Evolutionary conservation across 1,140 invertebrate species (phyloP).

Genomic region (Samia ricini): DNA sequence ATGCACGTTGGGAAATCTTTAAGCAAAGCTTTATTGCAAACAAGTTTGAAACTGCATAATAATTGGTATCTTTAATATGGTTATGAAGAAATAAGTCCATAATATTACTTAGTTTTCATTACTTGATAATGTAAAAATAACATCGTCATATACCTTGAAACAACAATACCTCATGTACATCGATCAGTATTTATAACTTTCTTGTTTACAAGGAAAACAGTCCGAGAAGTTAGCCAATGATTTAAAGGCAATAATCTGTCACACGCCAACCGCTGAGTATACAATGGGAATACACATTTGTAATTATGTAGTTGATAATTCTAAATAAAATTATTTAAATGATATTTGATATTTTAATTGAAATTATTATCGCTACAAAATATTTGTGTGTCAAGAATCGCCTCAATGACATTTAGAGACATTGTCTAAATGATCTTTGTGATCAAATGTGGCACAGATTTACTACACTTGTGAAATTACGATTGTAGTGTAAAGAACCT

Average conservation of each 20-base stretch:
- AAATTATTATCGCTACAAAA: too few species aligned
- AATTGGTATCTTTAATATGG: too few species aligned
- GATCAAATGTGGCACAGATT: too few species aligned
- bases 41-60: too few species aligned
- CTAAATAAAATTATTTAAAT: background rate
- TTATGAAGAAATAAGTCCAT: background rate
- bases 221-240: constrained; percentile 3
- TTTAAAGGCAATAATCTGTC: constrained; percentile 9
- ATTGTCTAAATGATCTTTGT: too few species aligned
- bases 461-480: too few species aligned
- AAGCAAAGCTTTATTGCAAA: too few species aligned
- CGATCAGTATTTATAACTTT: background rate
- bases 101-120: background rate
- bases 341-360: background rate
- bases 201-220: background rate
- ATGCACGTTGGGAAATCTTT: too few species aligned
- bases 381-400: too few species aligned
- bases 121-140: background rate
- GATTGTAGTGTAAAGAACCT: too few species aligned
- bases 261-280: background rate
- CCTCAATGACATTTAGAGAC: too few species aligned
- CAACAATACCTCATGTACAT: background rate
- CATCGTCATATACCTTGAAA: background rate
- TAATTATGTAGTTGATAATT: background rate
- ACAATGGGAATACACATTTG: background rate